Percentiles rank a stretch among this genome's conserved stretches.
These are phyloP conservation scores for Mythimna impura DNA, from an alignment of 2,888 invertebrate species.

Conservation along the genomic window DNA sequence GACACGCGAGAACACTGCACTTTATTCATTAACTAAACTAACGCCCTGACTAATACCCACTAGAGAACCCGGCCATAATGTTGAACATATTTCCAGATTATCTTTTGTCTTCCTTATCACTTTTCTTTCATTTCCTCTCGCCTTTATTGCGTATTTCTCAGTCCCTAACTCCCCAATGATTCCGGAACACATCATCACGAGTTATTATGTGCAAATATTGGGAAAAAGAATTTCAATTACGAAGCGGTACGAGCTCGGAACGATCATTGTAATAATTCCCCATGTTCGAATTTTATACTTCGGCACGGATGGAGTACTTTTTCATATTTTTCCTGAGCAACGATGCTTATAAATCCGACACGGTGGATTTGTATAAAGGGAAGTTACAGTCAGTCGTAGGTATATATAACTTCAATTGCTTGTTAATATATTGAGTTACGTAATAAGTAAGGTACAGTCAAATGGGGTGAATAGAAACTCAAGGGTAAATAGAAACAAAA, in stretches of 20 bases:
- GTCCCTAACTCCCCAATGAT: conserved; percentile 56
- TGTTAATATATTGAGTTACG: not conserved
- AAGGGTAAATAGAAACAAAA: no score
- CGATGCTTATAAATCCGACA: not conserved
- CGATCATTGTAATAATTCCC: conserved; percentile 51
- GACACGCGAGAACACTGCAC: not conserved
- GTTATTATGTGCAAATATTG: conserved; percentile 58
- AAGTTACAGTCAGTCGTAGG: not conserved
- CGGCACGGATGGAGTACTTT: conserved; percentile 19
- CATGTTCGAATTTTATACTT: conserved; percentile 44
- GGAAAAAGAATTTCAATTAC: conserved; percentile 55
- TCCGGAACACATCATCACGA: conserved; percentile 40
- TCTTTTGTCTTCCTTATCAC: conserved; percentile 27
- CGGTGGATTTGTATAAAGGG: not conserved
- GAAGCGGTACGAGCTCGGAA: not conserved
- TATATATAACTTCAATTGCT: not conserved
- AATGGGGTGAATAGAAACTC: no score
- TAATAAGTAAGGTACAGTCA: not conserved
- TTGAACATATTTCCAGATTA: conserved; percentile 27
- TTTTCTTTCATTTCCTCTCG: conserved; percentile 22
- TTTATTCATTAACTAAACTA: not conserved
- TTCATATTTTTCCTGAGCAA: conserved; percentile 16
- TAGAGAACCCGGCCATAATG: conserved; percentile 11
- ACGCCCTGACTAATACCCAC: not conserved
- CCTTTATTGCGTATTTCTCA: conserved; percentile 41